Conservation (phyloP, 2,113 vertebrate genomes). For the Phrynosoma blainvillii region DNA sequence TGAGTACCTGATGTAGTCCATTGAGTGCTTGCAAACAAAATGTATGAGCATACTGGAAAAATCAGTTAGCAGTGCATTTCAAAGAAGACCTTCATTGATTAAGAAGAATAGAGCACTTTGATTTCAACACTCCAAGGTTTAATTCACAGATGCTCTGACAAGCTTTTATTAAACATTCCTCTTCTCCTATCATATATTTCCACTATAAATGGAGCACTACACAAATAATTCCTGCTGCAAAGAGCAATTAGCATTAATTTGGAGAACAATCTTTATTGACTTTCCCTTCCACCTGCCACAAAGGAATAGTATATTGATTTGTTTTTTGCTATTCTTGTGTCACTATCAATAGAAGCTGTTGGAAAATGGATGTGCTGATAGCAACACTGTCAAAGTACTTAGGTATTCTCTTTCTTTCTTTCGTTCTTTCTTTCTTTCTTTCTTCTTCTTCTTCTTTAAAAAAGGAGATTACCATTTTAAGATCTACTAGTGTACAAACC, state of each 20-base stretch:
- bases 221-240: background rate
- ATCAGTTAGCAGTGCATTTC: slow-evolving; percentile 1
- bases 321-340: slow-evolving; percentile 34
- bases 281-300: slow-evolving; percentile 32
- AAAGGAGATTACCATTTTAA: background rate
- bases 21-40: background rate
- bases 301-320: slow-evolving; percentile 47
- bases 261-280: slow-evolving; percentile 20
- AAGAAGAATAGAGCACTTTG: background rate
- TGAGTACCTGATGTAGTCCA: background rate
- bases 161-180: background rate
- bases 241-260: slow-evolving; percentile 45
- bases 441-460: background rate
- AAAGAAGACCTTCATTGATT: slow-evolving; percentile 7
- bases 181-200: slow-evolving; percentile 2
- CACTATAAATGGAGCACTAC: slow-evolving; percentile 31
- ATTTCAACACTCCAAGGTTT: background rate
- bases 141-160: slow-evolving; percentile 16
- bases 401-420: background rate
- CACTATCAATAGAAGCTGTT: background rate
- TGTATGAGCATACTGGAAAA: background rate
- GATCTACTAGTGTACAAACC: background rate
- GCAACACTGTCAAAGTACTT: background rate
- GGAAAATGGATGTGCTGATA: slow-evolving; percentile 15
- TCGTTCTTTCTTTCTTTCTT: background rate